A percentile compares a stretch with the other conserved stretches of the same genome.
Conservation (phyloP, 2,888 invertebrate genomes). For the Orthosia gracilis region DNA sequence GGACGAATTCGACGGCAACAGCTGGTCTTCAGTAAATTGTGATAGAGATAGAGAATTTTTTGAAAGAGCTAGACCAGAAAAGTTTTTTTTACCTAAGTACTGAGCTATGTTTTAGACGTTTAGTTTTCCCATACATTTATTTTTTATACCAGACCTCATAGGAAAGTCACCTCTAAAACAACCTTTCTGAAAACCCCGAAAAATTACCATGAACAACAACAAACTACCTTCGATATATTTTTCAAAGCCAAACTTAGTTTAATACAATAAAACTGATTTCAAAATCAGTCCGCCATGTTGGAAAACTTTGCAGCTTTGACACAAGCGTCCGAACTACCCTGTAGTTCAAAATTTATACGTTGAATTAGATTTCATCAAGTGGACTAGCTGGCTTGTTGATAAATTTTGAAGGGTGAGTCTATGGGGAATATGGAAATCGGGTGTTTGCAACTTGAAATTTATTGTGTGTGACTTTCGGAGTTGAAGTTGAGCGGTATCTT, state of each 20-base stretch:
- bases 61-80: no score
- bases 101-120: no score
- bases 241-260: conserved; percentile 50
- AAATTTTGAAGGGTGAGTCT: conserved; percentile 10
- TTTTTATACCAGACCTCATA: no score
- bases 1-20: no score
- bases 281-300: conserved; percentile 53
- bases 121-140: no score
- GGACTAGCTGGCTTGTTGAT: conserved; percentile 1
- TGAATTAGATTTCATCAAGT: conserved; percentile 48
- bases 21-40: no score
- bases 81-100: no score
- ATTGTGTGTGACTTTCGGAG: neutral
- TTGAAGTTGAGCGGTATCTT: no score
- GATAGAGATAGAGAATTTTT: no score
- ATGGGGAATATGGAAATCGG: conserved; percentile 23
- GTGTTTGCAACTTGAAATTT: neutral
- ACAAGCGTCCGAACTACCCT: conserved; percentile 23
- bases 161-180: neutral
- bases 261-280: conserved; percentile 58
- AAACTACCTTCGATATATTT: conserved; percentile 21
- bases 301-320: conserved; percentile 47
- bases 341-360: conserved; percentile 44
- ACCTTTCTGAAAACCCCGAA: neutral
- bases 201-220: conserved; percentile 3